Evolutionary conservation across 2,113 vertebrate genomes (phyloP).

Genomic region (Hydropotes inermis): DNA sequence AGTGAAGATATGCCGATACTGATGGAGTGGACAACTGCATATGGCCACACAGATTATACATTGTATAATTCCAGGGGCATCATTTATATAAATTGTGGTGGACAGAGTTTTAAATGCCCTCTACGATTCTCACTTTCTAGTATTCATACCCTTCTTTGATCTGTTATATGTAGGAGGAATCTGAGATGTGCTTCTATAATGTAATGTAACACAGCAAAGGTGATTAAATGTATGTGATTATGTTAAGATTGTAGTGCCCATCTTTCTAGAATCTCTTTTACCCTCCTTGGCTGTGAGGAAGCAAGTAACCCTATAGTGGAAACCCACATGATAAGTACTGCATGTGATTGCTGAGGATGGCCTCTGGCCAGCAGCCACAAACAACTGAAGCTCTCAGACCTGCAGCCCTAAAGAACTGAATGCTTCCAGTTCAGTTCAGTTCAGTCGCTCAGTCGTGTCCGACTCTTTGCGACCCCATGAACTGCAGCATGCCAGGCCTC

Average conservation of each 20-base stretch:
- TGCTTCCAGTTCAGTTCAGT: not conserved
- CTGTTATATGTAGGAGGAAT: not conserved
- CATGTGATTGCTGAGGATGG: not conserved
- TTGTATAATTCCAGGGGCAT: not conserved
- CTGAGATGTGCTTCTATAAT: not conserved
- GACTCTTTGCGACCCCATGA: not conserved
- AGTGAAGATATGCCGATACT: not conserved
- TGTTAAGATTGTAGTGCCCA: not conserved
- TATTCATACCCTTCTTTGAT: not conserved
- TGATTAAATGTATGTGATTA: not conserved
- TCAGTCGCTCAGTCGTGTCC: not conserved
- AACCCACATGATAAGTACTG: not conserved
- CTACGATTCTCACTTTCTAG: not conserved
- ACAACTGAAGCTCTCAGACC: not conserved
- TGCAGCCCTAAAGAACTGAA: not conserved
- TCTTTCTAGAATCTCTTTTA: not conserved
- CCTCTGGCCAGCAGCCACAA: not conserved
- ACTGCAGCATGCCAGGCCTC: not conserved
- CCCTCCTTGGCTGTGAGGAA: not conserved
- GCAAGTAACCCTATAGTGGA: not conserved
- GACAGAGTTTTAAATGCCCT: not conserved
- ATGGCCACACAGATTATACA: not conserved
- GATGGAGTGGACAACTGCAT: not conserved
- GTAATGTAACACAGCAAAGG: not conserved
- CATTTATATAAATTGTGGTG: not conserved